These are phyloP conservation scores for Ellobium chinense DNA, from an alignment of 2,888 invertebrate genomes.

Conservation along the genomic window DNA sequence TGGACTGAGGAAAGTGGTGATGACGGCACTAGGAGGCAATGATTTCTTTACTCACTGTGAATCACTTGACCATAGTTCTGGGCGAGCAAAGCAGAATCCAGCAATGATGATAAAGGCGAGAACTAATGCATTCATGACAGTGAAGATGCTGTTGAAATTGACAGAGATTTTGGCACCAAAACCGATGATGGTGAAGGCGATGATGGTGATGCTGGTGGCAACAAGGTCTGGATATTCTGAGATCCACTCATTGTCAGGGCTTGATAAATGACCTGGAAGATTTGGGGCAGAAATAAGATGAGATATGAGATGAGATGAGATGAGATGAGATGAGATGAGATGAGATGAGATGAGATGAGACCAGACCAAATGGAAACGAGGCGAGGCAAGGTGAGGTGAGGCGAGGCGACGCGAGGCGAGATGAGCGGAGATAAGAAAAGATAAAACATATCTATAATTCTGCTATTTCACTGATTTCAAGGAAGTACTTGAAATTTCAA, in stretches of 20 bases:
- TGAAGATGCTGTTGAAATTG: constrained; percentile 78
- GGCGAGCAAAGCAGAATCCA: constrained; percentile 92
- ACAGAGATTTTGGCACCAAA: constrained; percentile 78
- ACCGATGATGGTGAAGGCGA: constrained; percentile 80
- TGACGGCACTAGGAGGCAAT: not conserved
- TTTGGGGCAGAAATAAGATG: no score
- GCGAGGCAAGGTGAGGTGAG: not conserved
- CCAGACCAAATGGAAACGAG: not conserved
- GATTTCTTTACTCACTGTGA: constrained; percentile 3
- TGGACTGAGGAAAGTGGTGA: no score
- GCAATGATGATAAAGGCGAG: constrained; percentile 80
- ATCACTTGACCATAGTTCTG: constrained; percentile 87
- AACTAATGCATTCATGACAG: constrained; percentile 76
- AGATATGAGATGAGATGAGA: no score
- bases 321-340: no score
- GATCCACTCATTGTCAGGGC: constrained; percentile 59
- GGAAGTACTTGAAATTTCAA: no score
- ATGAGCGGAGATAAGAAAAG: not conserved
- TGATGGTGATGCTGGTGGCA: constrained; percentile 75
- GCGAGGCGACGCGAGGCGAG: not conserved
- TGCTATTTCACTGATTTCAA: no score
- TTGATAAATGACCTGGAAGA: constrained; percentile 38
- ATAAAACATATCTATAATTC: no score
- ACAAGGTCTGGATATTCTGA: constrained; percentile 79
- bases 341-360: no score